A percentile compares a stretch with the other conserved stretches of the same genome.
Evolutionary conservation across 64 coral and sea anemone species (phyloP).

Genomic region (Porites australiensis): DNA sequence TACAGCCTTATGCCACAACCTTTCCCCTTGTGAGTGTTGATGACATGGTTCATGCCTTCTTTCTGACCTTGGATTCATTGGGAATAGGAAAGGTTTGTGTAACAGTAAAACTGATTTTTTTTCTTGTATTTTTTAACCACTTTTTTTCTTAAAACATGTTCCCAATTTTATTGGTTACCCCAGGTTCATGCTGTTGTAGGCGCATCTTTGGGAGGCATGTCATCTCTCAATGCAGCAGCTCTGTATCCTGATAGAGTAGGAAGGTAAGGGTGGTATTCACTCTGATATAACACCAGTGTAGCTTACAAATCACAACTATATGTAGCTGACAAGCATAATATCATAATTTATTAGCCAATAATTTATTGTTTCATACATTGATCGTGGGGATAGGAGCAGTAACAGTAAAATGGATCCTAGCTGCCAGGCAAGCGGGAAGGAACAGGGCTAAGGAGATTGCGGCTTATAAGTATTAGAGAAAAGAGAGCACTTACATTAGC

Average conservation of each 20-base stretch:
- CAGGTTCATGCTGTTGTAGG: slow-evolving; percentile 93
- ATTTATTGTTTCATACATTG: too few species aligned
- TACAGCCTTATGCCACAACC: slow-evolving; percentile 83
- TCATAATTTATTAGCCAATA: too few species aligned
- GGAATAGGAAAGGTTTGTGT: slow-evolving; percentile 73
- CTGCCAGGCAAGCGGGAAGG: too few species aligned
- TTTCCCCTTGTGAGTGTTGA: slow-evolving; percentile 85
- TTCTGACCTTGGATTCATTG: slow-evolving; percentile 73
- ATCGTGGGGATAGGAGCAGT: too few species aligned
- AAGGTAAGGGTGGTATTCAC: slow-evolving; percentile 49
- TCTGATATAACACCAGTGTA: too few species aligned
- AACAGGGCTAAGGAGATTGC: too few species aligned
- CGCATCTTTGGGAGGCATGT: slow-evolving; percentile 93
- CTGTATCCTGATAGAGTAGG: slow-evolving; percentile 89
- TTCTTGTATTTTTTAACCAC: background rate
- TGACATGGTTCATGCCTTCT: slow-evolving; percentile 81
- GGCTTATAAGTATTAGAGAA: too few species aligned
- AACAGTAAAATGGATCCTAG: too few species aligned
- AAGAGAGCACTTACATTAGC: too few species aligned
- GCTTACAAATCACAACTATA: too few species aligned
- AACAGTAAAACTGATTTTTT: background rate
- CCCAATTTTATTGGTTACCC: background rate
- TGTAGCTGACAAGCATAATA: background rate
- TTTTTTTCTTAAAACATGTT: too few species aligned
- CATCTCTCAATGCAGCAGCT: slow-evolving; percentile 75